Percentiles rank a stretch among this genome's conserved stretches.
Conservation (phyloP, 92 coral and sea anemone species). For the Palythoa caribaeorum region DNA sequence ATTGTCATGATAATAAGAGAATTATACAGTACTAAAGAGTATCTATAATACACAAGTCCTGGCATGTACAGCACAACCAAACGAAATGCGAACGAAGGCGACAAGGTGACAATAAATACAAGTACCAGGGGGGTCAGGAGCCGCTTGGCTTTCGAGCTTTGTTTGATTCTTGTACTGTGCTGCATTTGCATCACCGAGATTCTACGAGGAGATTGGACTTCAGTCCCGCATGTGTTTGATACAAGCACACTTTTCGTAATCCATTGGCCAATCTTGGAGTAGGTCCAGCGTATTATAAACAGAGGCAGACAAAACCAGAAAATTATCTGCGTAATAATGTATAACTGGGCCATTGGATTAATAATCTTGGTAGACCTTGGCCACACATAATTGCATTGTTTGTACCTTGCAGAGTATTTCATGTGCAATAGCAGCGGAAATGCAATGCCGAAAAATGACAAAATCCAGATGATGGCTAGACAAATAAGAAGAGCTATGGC, state of each 20-base stretch:
- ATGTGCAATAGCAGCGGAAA: conserved; percentile 20
- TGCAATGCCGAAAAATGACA: conserved; percentile 13
- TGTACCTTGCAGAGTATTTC: not conserved
- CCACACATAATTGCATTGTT: conserved; percentile 15
- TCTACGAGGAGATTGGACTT: not conserved
- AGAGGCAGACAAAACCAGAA: conserved; percentile 37
- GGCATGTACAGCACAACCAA: conserved; percentile 12
- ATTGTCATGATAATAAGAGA: conserved; percentile 15
- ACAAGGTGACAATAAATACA: conserved; percentile 28
- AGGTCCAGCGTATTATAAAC: conserved; percentile 27
- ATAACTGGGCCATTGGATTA: conserved; percentile 28
- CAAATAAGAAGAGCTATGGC: not conserved
- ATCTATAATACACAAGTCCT: not conserved
- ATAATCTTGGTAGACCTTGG: not conserved
- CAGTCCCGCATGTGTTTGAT: not conserved
- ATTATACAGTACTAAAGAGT: conserved; percentile 8
- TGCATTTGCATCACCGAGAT: not conserved
- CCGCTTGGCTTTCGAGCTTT: conserved; percentile 22
- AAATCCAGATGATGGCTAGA: conserved; percentile 15
- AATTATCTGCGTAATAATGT: not conserved
- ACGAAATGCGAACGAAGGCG: conserved; percentile 33
- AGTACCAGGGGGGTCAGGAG: conserved; percentile 39
- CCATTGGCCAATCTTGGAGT: conserved; percentile 27
- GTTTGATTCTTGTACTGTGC: conserved; percentile 19
- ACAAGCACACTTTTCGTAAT: conserved; percentile 35